A percentile compares a stretch with the other conserved stretches of the same genome.
These are phyloP conservation scores for Bufo gargarizans DNA, from an alignment of 2,113 vertebrate species.

Conservation along the genomic window DNA sequence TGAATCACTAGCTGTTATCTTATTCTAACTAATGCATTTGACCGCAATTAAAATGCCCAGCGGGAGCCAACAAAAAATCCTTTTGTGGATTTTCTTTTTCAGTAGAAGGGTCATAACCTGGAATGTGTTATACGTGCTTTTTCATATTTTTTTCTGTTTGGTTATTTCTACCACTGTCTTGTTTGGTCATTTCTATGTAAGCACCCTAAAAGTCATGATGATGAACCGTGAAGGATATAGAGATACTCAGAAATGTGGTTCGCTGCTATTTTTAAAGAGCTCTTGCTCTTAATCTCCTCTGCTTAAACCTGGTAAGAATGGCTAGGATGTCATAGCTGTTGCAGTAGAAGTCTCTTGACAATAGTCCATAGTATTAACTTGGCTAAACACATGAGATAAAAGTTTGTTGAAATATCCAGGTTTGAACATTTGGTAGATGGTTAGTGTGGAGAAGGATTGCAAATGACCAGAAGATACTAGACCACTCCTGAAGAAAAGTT, in stretches of 20 bases:
- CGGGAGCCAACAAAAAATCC: conserved; percentile 35
- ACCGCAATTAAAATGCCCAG: conserved; percentile 47
- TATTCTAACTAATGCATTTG: conserved; percentile 37
- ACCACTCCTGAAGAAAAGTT: neutral
- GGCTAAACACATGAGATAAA: neutral
- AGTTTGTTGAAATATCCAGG: neutral
- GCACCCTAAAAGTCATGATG: neutral
- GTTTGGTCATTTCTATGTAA: conserved; percentile 20
- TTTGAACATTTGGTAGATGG: neutral
- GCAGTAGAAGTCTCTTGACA: neutral
- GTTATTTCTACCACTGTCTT: conserved; percentile 17
- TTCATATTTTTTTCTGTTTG: conserved; percentile 27
- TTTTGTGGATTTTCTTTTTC: conserved; percentile 39
- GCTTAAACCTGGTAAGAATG: neutral
- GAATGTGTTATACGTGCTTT: conserved; percentile 40
- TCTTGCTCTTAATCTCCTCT: neutral
- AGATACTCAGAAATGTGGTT: neutral
- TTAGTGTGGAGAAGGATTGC: neutral
- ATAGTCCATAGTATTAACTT: neutral
- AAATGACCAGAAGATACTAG: neutral
- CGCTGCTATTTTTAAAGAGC: neutral
- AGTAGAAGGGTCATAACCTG: conserved; percentile 24
- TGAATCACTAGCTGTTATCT: conserved; percentile 21
- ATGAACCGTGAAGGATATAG: neutral
- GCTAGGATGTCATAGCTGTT: neutral